phyloP scores from a whole-genome alignment of 2,888 invertebrate genomes.

The Gortyna flavago region DNA sequence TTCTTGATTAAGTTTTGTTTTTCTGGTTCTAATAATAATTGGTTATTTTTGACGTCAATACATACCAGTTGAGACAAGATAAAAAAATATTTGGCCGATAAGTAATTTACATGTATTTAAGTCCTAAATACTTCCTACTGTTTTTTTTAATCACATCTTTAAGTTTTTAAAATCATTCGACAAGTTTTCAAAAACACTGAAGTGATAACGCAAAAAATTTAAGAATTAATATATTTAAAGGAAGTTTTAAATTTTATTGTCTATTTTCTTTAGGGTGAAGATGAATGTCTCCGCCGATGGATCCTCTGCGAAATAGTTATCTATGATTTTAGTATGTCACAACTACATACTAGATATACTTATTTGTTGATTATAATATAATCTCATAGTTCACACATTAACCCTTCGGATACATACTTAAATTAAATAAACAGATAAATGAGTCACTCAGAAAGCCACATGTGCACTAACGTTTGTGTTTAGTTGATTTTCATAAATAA shows the following conservation, averaged over 20 bases:
- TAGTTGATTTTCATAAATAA: neutral
- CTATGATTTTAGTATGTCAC: neutral
- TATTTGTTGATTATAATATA: conserved; percentile 17
- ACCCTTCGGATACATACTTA: conserved; percentile 36
- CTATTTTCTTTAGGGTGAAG: neutral
- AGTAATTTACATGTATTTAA: neutral
- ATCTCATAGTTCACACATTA: conserved; percentile 28
- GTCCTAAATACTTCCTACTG: conserved; percentile 33
- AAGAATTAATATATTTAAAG: neutral
- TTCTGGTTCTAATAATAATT: conserved; percentile 21
- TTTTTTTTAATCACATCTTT: neutral
- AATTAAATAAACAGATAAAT: conserved; percentile 31
- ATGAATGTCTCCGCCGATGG: neutral
- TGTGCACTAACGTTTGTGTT: neutral
- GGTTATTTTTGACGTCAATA: conserved; percentile 48
- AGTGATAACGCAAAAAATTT: neutral
- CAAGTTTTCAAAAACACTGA: neutral
- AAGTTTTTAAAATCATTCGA: neutral
- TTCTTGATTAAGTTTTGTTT: conserved; percentile 28
- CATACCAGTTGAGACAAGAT: conserved; percentile 18
- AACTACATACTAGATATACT: neutral
- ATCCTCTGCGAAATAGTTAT: neutral
- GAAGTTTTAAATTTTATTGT: neutral
- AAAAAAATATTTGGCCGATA: conserved; percentile 1
- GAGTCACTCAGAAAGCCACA: conserved; percentile 19